Conservation (phyloP, 2,888 invertebrate genomes). For the Scaeva pyrastri region DNA sequence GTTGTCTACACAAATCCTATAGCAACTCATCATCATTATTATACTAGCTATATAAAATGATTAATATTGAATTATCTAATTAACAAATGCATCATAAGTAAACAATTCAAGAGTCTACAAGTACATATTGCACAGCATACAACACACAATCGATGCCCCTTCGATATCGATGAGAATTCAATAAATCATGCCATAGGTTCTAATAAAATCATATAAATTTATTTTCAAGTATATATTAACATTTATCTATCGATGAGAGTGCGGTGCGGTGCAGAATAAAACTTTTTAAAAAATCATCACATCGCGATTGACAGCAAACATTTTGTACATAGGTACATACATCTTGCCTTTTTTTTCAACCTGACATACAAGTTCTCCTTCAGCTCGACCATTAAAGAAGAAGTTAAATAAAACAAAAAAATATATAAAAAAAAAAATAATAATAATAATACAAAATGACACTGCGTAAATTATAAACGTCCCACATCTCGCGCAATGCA, state of each 20-base stretch:
- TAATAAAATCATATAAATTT: constrained; percentile 40
- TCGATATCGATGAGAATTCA: not conserved
- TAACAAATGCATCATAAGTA: constrained; percentile 32
- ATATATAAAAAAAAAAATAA: not conserved
- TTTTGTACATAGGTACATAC: constrained; percentile 16
- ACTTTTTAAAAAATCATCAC: constrained; percentile 26
- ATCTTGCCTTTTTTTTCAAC: not conserved
- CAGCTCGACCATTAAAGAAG: constrained; percentile 41
- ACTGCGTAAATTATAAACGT: constrained; percentile 1
- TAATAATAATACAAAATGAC: constrained; percentile 5
- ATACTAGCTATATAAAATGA: constrained; percentile 7
- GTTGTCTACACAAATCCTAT: not conserved
- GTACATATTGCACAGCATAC: not conserved
- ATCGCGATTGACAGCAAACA: constrained; percentile 42
- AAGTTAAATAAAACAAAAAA: constrained; percentile 4
- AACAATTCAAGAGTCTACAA: constrained; percentile 21
- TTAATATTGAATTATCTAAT: constrained; percentile 22
- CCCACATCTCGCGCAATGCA: constrained; percentile 69
- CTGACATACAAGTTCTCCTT: constrained; percentile 60
- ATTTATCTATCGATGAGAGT: constrained; percentile 39
- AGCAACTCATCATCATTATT: not conserved
- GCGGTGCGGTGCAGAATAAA: not conserved
- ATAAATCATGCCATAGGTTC: constrained; percentile 53
- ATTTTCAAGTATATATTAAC: constrained; percentile 36
- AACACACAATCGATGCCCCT: not conserved